Base-by-base conservation (phyloP, 1,140 invertebrate genomes). In the Ooceraea biroi region DNA sequence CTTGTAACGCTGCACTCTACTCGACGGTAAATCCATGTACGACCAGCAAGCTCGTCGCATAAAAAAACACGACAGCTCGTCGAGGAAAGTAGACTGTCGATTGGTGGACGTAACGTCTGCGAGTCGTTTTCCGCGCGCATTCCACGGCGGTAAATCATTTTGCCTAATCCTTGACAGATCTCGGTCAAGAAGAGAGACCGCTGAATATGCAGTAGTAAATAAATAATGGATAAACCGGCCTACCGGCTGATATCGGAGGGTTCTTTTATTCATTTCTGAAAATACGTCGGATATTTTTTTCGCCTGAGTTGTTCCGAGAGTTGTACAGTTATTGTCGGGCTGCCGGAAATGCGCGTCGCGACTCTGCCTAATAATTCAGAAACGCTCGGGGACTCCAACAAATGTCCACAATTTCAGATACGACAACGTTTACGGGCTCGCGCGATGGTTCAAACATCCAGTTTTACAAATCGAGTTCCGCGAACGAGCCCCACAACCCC, bases 31-130 rank as follows among this genome's bases (percentile, higher is more conserved):
- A 76, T 76, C n/a, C 19, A 36, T 58, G 57, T 46, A 65, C 58
- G 44, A 50, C 25, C 27, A 61, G 12, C 41, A 12, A 63, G 58
- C 58, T 46, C 14, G 72, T 36, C 36, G 11, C 30, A 36, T 63
- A 76, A 76, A 63, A 76, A 76, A 63, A 41, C 7, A 61, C 27
- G 22, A 25, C 58, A 73, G 58, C 57, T 73, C 68, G 72, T 61
- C 22, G 44, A 14, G 58, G 22, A 76, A 50, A 76, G 5, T 50
- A 76, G 25, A 36, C 25, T n/a, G 14, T 27, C 22, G 44, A 76
- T 63, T 50, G 73, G 27, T 25, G n/a, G 27, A 36, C n/a, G 27
- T 50, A 63, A 76, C 44, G 61, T 63, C 48, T 41, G 73, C 27
- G 7, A 76, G 14, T 0, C 3, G 63, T 41, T 80, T 69, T 69